phyloP scores from a whole-genome alignment of 2,888 invertebrate species.

The Lochmaea capreae region DNA sequence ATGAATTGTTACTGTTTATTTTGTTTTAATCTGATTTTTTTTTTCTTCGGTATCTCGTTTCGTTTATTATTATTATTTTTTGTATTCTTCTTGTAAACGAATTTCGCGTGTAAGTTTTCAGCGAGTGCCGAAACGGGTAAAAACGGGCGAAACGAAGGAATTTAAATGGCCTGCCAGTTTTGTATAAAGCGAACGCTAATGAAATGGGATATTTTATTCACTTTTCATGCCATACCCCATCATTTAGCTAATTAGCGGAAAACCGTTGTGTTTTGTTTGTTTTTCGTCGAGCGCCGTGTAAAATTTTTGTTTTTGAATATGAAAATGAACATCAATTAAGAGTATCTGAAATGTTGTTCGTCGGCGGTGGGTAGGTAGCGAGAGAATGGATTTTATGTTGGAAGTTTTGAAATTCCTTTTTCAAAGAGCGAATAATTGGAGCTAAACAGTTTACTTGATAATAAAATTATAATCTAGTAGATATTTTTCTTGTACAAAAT shows the following conservation, averaged over 20 bases:
- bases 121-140: not conserved
- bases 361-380: not conserved
- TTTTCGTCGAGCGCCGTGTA: conserved; percentile 6
- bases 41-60: not conserved
- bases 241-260: conserved; percentile 35
- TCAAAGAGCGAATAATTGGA: too few relatives aligned
- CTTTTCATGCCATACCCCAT: conserved; percentile 20
- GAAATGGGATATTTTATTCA: conserved; percentile 38
- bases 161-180: conserved; percentile 26
- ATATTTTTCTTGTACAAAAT: too few relatives aligned
- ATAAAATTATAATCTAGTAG: too few relatives aligned
- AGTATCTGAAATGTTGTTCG: conserved; percentile 3
- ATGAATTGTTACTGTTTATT: too few relatives aligned
- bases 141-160: conserved; percentile 3
- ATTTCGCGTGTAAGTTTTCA: conserved; percentile 19
- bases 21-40: not conserved
- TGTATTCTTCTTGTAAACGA: conserved; percentile 9
- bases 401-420: not conserved
- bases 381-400: too few relatives aligned
- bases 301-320: conserved; percentile 13
- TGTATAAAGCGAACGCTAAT: conserved; percentile 30
- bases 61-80: conserved; percentile 6
- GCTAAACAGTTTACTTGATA: too few relatives aligned
- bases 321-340: conserved; percentile 21
- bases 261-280: conserved; percentile 14